Base-by-base conservation (phyloP, 2,888 invertebrate genomes). In the Conchocele bisecta region DNA sequence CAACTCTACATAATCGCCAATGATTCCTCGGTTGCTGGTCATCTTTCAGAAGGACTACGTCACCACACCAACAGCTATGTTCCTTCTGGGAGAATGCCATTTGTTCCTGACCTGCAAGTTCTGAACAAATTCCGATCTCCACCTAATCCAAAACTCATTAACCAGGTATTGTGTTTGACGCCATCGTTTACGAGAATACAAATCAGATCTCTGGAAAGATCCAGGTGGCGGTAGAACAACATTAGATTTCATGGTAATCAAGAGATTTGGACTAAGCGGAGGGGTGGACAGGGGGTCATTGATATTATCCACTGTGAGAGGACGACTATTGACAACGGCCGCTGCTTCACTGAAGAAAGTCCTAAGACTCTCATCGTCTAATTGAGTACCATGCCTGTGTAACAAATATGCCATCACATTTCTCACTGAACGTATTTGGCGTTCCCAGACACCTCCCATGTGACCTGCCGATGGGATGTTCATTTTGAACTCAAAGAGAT, bases 381-480 rank as follows among this genome's bases (percentile, higher is more conserved):
- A 42, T 20, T 76, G 72, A 15, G 31, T 13, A 5, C 53, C 67
- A 53, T 28, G 24, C 9, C 69, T 31, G 22, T 42, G 17, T 39
- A 83, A 26, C 6, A 81, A 46, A 11, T 37, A 29, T 9, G 58
- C 26, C 9, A 82, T 56, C 6, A 80, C 74, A 63, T 61, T 75
- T 28, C 79, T 44, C 1, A 82, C 66, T 22, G 78, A 61, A 17
- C 80, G 50, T 17, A 84, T 83, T 48, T 81, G 80, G 11, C 83
- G 17, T 50, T 85, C 85, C 83, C 82, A 84, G 3, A 79, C 70
- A 13, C 82, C 83, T 24, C 81, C 82, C 71, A 79, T 77, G 58
- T 84, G 83, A 37, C 79, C 79, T 1, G 84, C 75, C 26, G 42
- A 44, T 7, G 84, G 82, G 13, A 76, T 74, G 61, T 81, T 84